Evolutionary conservation across 1,140 invertebrate species (phyloP).

Genomic region (Ganaspis sp.): DNA sequence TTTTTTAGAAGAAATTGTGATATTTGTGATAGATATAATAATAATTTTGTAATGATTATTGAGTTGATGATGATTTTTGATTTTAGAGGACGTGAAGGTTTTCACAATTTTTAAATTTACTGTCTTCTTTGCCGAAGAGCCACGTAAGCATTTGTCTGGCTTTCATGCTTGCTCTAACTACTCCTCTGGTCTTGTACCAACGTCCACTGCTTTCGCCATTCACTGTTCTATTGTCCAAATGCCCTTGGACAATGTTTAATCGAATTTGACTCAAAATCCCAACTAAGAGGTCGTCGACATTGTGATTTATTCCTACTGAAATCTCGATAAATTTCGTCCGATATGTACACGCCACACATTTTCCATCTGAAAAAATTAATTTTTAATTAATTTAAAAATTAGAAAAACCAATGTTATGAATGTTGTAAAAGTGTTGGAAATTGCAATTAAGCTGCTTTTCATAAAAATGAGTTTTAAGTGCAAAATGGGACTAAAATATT

Average conservation of each 20-base stretch:
- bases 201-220: conserved; percentile 68
- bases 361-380: conserved; percentile 83
- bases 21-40: neutral
- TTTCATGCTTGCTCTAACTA: conserved; percentile 90
- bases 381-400: neutral
- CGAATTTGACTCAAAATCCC: conserved; percentile 89
- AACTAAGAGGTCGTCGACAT: conserved; percentile 91
- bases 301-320: conserved; percentile 93
- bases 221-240: conserved; percentile 73
- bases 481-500: no score
- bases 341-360: conserved; percentile 90
- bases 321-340: conserved; percentile 92
- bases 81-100: conserved; percentile 88
- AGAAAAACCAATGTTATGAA: no score
- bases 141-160: conserved; percentile 92
- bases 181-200: conserved; percentile 89
- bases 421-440: no score
- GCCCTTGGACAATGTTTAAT: conserved; percentile 83
- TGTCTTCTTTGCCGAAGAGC: conserved; percentile 92
- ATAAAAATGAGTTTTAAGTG: no score
- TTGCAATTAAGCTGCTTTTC: no score
- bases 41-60: neutral
- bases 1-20: neutral
- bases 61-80: neutral
- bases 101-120: conserved; percentile 94